Percentiles rank a stretch among this genome's conserved stretches.
Conservation (phyloP, 1,140 invertebrate genomes). For the Lordiphosa mommai region DNA sequence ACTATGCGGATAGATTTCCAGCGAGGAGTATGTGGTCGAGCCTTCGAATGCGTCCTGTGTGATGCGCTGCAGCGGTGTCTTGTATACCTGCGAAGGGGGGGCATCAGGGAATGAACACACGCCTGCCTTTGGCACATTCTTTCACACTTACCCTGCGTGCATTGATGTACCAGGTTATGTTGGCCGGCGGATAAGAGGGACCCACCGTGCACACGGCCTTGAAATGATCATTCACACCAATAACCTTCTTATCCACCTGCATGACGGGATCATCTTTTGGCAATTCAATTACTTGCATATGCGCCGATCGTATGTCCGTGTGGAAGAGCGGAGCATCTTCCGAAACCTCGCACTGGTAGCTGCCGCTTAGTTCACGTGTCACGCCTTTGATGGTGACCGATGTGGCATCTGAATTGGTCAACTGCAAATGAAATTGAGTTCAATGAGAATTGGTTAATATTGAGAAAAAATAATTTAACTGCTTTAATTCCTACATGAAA, state of each 20-base stretch:
- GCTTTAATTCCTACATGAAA: neutral
- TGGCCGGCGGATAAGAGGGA: constrained; percentile 84
- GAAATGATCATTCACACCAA: constrained; percentile 70
- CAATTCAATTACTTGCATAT: constrained; percentile 83
- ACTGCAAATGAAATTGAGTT: constrained; percentile 74
- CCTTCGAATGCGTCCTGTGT: constrained; percentile 71
- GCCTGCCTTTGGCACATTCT: neutral
- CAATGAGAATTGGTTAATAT: too few relatives aligned
- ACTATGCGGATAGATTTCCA: constrained; percentile 73
- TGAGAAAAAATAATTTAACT: neutral
- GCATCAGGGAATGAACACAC: neutral
- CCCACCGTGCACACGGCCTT: constrained; percentile 81
- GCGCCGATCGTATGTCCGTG: constrained; percentile 84
- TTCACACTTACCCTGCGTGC: constrained; percentile 82
- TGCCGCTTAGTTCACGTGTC: constrained; percentile 83
- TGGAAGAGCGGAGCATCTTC: constrained; percentile 87
- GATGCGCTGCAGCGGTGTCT: constrained; percentile 73
- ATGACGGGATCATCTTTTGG: constrained; percentile 75
- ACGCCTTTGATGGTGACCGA: constrained; percentile 83
- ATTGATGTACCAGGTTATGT: constrained; percentile 86
- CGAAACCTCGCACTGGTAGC: constrained; percentile 87
- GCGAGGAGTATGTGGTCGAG: constrained; percentile 64
- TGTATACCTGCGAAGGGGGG: constrained; percentile 50
- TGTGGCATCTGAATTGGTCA: constrained; percentile 83
- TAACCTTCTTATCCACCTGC: constrained; percentile 77